These are phyloP conservation scores for Chironomus riparius DNA, from an alignment of 2,888 invertebrate species.

Conservation along the genomic window DNA sequence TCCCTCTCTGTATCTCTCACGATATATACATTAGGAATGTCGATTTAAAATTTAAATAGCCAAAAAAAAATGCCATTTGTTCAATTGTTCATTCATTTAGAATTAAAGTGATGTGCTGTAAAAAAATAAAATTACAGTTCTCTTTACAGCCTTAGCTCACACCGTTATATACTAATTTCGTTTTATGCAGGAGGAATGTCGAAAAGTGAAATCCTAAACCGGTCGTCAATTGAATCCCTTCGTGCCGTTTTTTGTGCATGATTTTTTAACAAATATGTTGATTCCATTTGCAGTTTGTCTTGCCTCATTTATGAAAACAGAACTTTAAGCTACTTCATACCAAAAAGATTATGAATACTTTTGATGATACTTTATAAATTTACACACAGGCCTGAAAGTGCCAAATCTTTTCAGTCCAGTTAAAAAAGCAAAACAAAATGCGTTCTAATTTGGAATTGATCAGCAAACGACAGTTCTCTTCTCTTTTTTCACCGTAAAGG, in stretches of 20 bases:
- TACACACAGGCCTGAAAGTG: no score
- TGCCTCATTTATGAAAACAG: no score
- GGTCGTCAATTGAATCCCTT: neutral
- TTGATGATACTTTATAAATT: no score
- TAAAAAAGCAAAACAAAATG: neutral
- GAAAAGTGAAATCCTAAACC: conserved; percentile 18
- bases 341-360: no score
- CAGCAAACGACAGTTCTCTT: no score
- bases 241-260: no score
- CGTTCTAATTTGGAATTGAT: no score
- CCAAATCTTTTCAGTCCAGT: neutral
- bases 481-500: conserved; percentile 3
- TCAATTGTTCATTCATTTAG: conserved; percentile 26
- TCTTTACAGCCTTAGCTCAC: neutral
- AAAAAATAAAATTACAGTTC: conserved; percentile 17
- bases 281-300: no score
- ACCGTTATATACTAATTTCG: neutral
- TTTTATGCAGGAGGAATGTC: neutral
- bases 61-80: conserved; percentile 26
- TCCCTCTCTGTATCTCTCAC: neutral
- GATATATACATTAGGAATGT: neutral
- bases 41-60: conserved; percentile 26
- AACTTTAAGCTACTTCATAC: no score
- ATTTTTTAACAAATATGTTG: no score
- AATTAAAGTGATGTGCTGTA: conserved; percentile 2